These are phyloP conservation scores for Pangasius macronema DNA, from an alignment of 2,797 vertebrate genomes.

Conservation along the genomic window DNA sequence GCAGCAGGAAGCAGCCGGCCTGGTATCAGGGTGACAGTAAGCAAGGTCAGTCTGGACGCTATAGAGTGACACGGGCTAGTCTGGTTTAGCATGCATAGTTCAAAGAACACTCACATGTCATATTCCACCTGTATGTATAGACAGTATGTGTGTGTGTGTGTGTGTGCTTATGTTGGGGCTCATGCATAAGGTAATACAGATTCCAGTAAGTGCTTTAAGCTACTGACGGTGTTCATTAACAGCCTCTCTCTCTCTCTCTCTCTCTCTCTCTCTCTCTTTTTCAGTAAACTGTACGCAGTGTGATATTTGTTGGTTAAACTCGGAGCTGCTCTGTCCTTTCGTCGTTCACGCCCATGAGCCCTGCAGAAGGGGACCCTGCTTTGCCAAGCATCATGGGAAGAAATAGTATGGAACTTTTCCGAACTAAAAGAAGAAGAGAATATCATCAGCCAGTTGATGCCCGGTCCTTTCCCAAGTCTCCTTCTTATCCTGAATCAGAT, in stretches of 20 bases:
- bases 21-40: not conserved
- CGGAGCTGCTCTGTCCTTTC: constrained; percentile 12
- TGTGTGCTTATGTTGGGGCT: not conserved
- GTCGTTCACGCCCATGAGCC: constrained; percentile 31
- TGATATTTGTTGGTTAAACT: constrained; percentile 35
- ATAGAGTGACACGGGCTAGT: not conserved
- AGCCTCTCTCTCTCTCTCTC: constrained; percentile 13
- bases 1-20: constrained; percentile 67
- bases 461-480: not conserved
- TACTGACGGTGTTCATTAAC: constrained; percentile 10
- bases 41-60: constrained; percentile 20
- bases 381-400: constrained; percentile 41
- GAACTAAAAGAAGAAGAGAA: not conserved
- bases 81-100: not conserved
- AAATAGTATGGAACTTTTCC: constrained; percentile 26
- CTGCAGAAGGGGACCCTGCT: constrained; percentile 39
- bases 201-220: not conserved
- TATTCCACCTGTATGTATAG: not conserved
- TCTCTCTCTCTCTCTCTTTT: constrained; percentile 22
- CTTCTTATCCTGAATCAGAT: not conserved
- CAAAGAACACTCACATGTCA: not conserved
- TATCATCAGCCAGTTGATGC: not conserved
- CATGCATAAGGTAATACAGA: not conserved
- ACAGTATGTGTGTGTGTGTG: not conserved
- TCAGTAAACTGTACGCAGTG: constrained; percentile 63